Conservation (phyloP, 1,140 invertebrate genomes). For the Brachionus koreanus region DNA sequence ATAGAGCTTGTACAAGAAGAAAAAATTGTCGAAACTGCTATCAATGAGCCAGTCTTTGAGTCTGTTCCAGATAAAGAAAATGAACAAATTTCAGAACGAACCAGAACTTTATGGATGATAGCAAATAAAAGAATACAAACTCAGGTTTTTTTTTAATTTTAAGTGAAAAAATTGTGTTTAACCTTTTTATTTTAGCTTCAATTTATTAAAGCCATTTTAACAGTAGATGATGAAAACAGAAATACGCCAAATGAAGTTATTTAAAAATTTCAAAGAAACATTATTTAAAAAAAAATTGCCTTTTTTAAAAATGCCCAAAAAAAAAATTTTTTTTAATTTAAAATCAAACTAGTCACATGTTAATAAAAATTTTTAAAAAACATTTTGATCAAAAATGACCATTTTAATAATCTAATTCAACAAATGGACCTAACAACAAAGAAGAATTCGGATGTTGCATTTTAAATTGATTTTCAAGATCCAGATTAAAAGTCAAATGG, state of each 20-base stretch:
- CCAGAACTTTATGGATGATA: conserved; percentile 2
- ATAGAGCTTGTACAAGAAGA: neutral
- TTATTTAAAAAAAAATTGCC: neutral
- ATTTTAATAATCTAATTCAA: too few species aligned
- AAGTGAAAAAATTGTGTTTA: too few species aligned
- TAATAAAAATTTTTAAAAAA: too few species aligned
- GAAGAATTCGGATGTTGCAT: too few species aligned
- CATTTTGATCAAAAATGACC: too few species aligned
- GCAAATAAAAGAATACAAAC: neutral
- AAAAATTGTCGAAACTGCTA: neutral
- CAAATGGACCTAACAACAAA: too few species aligned
- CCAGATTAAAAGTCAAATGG: too few species aligned
- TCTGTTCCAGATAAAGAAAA: neutral
- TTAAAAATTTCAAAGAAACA: neutral
- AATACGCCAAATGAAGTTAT: neutral
- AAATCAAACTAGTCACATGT: too few species aligned
- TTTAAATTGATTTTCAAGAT: too few species aligned
- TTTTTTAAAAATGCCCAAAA: too few species aligned
- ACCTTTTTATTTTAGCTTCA: conserved; percentile 12
- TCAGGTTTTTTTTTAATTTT: conserved; percentile 1
- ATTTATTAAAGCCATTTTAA: neutral
- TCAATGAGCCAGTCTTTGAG: neutral
- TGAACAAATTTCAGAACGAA: neutral
- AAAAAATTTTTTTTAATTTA: too few species aligned
- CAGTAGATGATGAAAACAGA: neutral